These are phyloP conservation scores for Oreohelix idahoensis DNA, from an alignment of 1,140 invertebrate species.

Conservation along the genomic window DNA sequence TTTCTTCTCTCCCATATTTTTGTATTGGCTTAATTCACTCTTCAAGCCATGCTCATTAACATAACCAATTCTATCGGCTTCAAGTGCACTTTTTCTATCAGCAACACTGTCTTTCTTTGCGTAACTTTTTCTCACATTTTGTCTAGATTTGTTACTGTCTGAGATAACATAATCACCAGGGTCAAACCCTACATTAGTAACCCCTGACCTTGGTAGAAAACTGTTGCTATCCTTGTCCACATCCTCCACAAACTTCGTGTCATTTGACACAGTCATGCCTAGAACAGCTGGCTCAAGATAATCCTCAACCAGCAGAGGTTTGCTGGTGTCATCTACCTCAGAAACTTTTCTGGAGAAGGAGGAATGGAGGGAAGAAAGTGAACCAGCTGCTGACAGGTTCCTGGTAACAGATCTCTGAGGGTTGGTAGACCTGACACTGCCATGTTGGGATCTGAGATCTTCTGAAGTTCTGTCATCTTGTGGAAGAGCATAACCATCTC, in stretches of 20 bases:
- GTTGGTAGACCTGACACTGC: background rate
- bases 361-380: background rate
- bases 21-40: no score
- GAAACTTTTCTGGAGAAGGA: background rate
- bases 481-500: constrained; percentile 12
- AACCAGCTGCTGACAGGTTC: background rate
- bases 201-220: background rate
- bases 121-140: no score
- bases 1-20: no score
- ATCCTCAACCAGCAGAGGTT: constrained; percentile 11
- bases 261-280: background rate
- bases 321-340: background rate
- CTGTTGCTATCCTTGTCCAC: background rate
- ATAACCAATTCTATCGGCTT: no score
- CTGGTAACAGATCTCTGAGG: background rate
- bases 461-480: background rate
- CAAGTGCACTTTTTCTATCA: no score
- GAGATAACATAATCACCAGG: no score
- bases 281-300: constrained; percentile 1
- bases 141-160: no score
- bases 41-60: no score
- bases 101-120: no score
- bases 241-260: background rate
- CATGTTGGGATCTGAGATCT: background rate
- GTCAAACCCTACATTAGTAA: background rate